A percentile compares a stretch with the other conserved stretches of the same genome.
phyloP scores from a whole-genome alignment of 2,888 invertebrate genomes.

The Blastobasis adustella region DNA sequence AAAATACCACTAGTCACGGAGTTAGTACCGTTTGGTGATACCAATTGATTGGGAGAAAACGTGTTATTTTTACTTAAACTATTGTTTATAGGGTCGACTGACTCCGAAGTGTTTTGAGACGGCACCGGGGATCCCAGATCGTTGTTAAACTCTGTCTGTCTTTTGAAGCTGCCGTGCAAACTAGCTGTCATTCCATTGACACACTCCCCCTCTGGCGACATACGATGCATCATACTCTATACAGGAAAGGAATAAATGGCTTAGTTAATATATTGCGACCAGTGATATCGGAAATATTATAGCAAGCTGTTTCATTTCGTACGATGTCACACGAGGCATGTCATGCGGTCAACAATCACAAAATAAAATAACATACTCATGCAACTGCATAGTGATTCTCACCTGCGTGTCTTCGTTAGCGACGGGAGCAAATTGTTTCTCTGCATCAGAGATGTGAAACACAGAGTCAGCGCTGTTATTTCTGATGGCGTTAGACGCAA shows the following conservation, averaged over 20 bases:
- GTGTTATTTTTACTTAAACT: slow-evolving; percentile 54
- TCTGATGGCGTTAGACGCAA: slow-evolving; percentile 66
- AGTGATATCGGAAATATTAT: background rate
- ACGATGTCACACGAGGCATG: background rate
- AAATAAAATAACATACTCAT: slow-evolving; percentile 22
- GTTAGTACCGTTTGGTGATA: slow-evolving; percentile 68
- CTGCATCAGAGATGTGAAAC: slow-evolving; percentile 48
- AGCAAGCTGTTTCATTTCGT: background rate
- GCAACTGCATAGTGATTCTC: slow-evolving; percentile 37
- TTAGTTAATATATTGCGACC: slow-evolving; percentile 22
- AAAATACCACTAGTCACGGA: slow-evolving; percentile 71
- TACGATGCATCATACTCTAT: slow-evolving; percentile 80
- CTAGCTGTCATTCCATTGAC: slow-evolving; percentile 77
- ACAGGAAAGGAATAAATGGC: slow-evolving; percentile 55
- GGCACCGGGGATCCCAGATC: slow-evolving; percentile 61
- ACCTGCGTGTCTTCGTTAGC: slow-evolving; percentile 60
- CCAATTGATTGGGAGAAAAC: slow-evolving; percentile 58
- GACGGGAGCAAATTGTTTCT: slow-evolving; percentile 43
- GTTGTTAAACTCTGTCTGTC: slow-evolving; percentile 64
- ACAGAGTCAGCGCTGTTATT: slow-evolving; percentile 56
- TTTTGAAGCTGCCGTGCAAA: slow-evolving; percentile 79
- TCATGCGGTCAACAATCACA: slow-evolving; percentile 7
- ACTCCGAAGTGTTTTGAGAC: slow-evolving; percentile 55
- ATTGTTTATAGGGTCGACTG: slow-evolving; percentile 53
- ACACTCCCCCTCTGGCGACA: slow-evolving; percentile 82